Percentiles rank a stretch among this genome's conserved stretches.
These are phyloP conservation scores for Drosophila algonquin DNA, from an alignment of 2,888 invertebrate species.

Conservation along the genomic window DNA sequence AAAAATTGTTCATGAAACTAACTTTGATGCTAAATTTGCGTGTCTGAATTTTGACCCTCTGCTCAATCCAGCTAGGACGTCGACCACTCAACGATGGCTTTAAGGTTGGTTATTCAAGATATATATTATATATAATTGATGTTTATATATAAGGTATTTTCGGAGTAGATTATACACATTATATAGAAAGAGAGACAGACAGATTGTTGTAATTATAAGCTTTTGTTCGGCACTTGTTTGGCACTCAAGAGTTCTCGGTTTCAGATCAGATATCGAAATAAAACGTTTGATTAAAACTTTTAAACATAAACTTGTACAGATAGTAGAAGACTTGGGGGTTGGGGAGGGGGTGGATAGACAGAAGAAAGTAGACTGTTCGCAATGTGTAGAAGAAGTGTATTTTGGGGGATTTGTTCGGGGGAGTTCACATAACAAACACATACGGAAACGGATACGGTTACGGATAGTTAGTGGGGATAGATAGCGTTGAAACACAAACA, in stretches of 20 bases:
- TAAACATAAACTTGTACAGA: conserved; percentile 64
- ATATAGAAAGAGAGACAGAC: conserved; percentile 30
- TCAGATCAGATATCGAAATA: conserved; percentile 60
- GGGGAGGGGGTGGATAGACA: conserved; percentile 17
- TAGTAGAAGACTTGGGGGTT: conserved; percentile 34
- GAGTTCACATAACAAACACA: conserved; percentile 69
- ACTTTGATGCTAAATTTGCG: conserved; percentile 85
- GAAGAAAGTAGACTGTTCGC: conserved; percentile 36
- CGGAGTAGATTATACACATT: conserved; percentile 54
- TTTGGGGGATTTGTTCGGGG: conserved; percentile 53
- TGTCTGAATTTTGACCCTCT: conserved; percentile 85
- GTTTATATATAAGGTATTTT: conserved; percentile 52
- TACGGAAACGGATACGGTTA: conserved; percentile 33
- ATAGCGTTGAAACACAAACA: conserved; percentile 52
- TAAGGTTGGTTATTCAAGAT: conserved; percentile 57
- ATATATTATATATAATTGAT: conserved; percentile 52
- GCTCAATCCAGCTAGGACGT: conserved; percentile 84
- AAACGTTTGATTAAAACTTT: conserved; percentile 70
- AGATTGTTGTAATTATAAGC: conserved; percentile 39
- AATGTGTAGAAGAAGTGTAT: conserved; percentile 62
- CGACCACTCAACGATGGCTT: conserved; percentile 84
- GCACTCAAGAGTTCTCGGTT: conserved; percentile 34
- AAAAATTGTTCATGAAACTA: conserved; percentile 82
- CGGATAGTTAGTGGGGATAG: conserved; percentile 42
- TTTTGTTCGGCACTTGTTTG: conserved; percentile 16